Evolutionary conservation across 2,888 invertebrate genomes (phyloP), one percentile per base, ranked within the genome.

Genomic region (Deilephila porcellus): DNA sequence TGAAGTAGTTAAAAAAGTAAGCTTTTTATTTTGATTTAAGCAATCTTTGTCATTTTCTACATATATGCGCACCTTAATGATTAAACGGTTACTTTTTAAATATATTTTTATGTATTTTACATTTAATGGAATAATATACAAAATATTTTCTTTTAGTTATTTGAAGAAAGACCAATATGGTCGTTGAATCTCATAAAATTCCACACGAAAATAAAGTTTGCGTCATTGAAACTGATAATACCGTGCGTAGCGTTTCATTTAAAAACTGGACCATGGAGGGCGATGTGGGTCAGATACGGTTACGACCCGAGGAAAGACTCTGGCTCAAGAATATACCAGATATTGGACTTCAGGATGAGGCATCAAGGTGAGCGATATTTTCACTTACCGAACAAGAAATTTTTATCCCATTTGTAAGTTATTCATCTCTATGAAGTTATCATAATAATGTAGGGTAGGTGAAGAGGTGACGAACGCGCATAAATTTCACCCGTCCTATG

Each of bases 91-190:
- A 25, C 25, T 25, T 25, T 25, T 25, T 25, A 25, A 25, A 25
- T 11, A 71, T 72, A 14, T 64, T 70, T 71, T 32, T n/a, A 1
- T 37, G 4, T 37, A 45, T 11, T 45, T 45, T 11, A 3, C 45
- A 45, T 14, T 14, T 11, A 14, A 45, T 45, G 2, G 14, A 14
- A 45, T 29, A 11, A 45, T 29, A 11, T 60, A 3, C 29, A n/a
- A 71, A 59, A 25, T 11, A 71, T 76, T 77, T 71, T 53, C 77
- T 91, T 91, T 73, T 82, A 97, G 96, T 86, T 97, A 11, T 99
- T 99, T 89, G 96, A 98, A 72, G 96, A 97, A 73, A 95, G 98
- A 72, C 99, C 99, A 0, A 96, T 99, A 78, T 99, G 99, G 98
- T 97, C 98, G 0, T 96, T 97, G 81, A 96, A 96, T 80, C 97